These are phyloP conservation scores for Cydia pomonella DNA, from an alignment of 1,140 invertebrate species.

Conservation along the genomic window DNA sequence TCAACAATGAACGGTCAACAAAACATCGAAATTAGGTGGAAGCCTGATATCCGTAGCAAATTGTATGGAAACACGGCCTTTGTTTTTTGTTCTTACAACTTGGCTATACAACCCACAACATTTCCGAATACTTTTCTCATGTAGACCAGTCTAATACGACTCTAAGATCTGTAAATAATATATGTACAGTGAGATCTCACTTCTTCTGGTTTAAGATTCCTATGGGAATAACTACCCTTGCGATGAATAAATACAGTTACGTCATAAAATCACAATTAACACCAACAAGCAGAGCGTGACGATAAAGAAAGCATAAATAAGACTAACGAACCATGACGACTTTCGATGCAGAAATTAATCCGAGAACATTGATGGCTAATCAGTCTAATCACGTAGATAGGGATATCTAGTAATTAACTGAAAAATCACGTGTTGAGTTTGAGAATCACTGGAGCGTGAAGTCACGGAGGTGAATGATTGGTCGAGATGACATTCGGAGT, in stretches of 20 bases:
- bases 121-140: neutral
- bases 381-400: neutral
- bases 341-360: conserved; percentile 25
- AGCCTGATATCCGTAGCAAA: neutral
- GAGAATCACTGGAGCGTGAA: conserved; percentile 5
- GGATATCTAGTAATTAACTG: conserved; percentile 22
- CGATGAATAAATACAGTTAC: neutral
- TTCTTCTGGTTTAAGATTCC: neutral
- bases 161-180: neutral
- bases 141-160: neutral
- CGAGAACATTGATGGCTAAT: conserved; percentile 12
- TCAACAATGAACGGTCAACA: neutral
- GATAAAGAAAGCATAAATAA: conserved; percentile 14
- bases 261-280: neutral
- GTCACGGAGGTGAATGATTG: conserved; percentile 1
- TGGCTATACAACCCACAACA: neutral
- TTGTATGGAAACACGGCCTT: neutral
- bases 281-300: conserved; percentile 1
- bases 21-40: neutral
- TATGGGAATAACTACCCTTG: neutral
- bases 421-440: conserved; percentile 10
- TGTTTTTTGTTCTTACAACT: neutral
- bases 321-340: neutral
- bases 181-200: neutral
- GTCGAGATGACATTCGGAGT: neutral